Percentiles rank a stretch among this genome's conserved stretches.
These are phyloP conservation scores for Entomobrya proxima DNA, from an alignment of 2,888 invertebrate species.

Conservation along the genomic window DNA sequence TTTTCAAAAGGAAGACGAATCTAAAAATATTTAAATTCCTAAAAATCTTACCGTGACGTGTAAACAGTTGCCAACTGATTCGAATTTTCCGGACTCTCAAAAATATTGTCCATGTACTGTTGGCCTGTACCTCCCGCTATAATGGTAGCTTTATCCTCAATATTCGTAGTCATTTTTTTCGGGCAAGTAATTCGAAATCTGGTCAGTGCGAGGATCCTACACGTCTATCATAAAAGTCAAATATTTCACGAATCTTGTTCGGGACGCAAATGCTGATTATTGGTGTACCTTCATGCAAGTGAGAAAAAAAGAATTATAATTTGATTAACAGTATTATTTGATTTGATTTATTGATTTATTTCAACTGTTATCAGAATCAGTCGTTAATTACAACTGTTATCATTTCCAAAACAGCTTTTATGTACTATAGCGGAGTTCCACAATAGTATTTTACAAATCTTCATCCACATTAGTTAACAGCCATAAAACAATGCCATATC, in stretches of 20 bases:
- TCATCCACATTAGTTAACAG: too few species aligned
- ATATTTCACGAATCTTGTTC: slow-evolving; percentile 58
- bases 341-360: too few species aligned
- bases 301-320: not conserved
- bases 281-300: slow-evolving; percentile 69
- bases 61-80: slow-evolving; percentile 97
- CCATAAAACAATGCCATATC: too few species aligned
- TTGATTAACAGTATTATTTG: too few species aligned
- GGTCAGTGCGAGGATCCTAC: slow-evolving; percentile 63
- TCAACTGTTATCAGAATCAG: too few species aligned
- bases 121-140: slow-evolving; percentile 97
- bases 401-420: too few species aligned
- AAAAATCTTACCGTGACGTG: slow-evolving; percentile 73
- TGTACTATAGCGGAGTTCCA: too few species aligned
- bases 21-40: not conserved
- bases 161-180: slow-evolving; percentile 82
- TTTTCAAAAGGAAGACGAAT: too few species aligned
- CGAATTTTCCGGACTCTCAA: slow-evolving; percentile 97
- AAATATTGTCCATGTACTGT: slow-evolving; percentile 94
- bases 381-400: too few species aligned
- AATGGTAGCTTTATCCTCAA: slow-evolving; percentile 90
- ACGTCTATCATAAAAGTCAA: slow-evolving; percentile 62
- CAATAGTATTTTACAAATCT: too few species aligned
- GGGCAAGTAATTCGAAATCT: slow-evolving; percentile 68
- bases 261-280: slow-evolving; percentile 67